phyloP scores from a whole-genome alignment of 2,888 invertebrate species.

The Temnothorax rugatulus region DNA sequence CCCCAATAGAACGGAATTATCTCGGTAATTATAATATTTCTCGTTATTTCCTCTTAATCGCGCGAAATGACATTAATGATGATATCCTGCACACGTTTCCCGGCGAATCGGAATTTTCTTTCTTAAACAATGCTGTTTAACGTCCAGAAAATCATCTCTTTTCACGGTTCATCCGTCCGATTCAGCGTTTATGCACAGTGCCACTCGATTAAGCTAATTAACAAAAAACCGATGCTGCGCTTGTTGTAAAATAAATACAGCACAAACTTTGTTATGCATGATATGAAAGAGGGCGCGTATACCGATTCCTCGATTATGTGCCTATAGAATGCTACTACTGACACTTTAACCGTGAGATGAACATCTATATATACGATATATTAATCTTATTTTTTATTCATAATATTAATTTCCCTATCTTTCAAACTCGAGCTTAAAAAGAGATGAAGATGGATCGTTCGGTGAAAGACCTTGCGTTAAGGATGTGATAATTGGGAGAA shows the following conservation, averaged over 20 bases:
- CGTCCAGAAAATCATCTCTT: constrained; percentile 62
- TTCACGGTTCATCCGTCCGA: constrained; percentile 55
- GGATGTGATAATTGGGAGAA: constrained; percentile 2
- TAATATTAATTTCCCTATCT: background rate
- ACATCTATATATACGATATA: background rate
- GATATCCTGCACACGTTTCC: background rate
- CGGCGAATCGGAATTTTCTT: constrained; percentile 57
- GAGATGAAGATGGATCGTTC: background rate
- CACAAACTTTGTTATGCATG: constrained; percentile 12
- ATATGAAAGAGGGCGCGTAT: constrained; percentile 38
- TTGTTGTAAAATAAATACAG: constrained; percentile 47
- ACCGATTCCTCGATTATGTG: background rate
- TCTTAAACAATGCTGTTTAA: constrained; percentile 58
- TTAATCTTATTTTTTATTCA: background rate
- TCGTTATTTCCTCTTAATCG: constrained; percentile 13
- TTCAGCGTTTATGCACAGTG: constrained; percentile 35
- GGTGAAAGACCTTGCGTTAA: background rate
- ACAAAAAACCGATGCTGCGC: constrained; percentile 54
- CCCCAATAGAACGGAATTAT: background rate
- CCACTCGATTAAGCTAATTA: constrained; percentile 67
- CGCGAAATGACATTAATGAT: background rate
- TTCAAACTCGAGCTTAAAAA: background rate
- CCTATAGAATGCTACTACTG: background rate
- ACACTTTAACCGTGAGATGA: background rate
- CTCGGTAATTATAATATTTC: constrained; percentile 19